Conservation (phyloP, 1,140 invertebrate genomes). For the Pogonomyrmex barbatus region DNA sequence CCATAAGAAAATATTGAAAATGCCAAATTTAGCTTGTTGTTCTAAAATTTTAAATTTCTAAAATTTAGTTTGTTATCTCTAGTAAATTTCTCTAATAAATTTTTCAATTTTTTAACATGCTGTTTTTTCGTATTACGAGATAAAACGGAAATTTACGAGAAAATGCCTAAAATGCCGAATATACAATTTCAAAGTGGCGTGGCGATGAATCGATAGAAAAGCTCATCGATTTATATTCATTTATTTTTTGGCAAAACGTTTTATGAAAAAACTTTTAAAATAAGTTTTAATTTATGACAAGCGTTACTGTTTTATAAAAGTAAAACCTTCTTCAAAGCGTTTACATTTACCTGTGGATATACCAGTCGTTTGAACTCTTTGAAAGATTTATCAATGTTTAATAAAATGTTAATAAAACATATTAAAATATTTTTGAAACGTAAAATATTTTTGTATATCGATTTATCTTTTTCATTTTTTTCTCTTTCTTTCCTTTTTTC, state of each 20-base stretch:
- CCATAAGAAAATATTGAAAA: background rate
- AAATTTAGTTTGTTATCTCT: no score
- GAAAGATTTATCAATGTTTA: background rate
- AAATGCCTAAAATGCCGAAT: background rate
- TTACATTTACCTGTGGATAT: background rate
- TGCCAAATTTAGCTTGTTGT: background rate
- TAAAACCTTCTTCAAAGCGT: conserved; percentile 20
- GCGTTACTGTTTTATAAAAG: conserved; percentile 4
- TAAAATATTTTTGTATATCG: background rate
- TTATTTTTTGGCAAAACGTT: background rate
- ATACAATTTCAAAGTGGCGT: background rate
- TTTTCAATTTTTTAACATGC: background rate
- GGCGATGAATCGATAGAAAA: background rate
- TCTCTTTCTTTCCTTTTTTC: background rate
- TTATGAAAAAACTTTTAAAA: conserved; percentile 1
- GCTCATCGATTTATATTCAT: conserved; percentile 24
- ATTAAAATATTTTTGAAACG: background rate
- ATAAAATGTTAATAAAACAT: conserved; percentile 21
- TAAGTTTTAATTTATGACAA: conserved; percentile 2
- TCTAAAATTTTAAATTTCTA: background rate
- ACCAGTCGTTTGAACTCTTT: background rate
- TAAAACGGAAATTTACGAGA: background rate
- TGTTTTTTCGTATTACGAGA: background rate
- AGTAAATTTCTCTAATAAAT: background rate
- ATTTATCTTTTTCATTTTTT: conserved; percentile 6